Conservation (phyloP, 2,113 vertebrate genomes). For the Orcinus orca region DNA sequence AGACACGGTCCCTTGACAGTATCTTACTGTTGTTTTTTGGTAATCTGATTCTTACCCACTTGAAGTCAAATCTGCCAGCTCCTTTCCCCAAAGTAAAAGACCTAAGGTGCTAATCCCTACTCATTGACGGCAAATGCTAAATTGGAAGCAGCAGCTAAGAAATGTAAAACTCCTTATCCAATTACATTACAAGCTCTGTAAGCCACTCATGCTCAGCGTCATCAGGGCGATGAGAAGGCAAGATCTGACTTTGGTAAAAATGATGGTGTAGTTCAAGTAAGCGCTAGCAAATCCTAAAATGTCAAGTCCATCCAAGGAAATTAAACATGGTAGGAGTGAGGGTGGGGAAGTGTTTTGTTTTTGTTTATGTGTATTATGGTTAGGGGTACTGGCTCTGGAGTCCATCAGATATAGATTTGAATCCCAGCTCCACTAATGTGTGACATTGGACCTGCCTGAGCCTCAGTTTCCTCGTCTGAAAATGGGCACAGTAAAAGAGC, state of each 20-base stretch:
- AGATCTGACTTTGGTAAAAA: background rate
- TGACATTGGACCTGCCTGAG: background rate
- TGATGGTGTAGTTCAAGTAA: background rate
- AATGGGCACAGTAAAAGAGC: background rate
- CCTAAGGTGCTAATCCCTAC: slow-evolving; percentile 54
- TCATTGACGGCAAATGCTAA: slow-evolving; percentile 45
- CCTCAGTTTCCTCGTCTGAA: slow-evolving; percentile 28
- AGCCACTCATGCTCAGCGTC: background rate
- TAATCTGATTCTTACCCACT: slow-evolving; percentile 60
- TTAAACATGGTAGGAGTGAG: background rate
- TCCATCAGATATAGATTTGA: background rate
- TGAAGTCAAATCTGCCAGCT: slow-evolving; percentile 49
- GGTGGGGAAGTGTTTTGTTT: background rate
- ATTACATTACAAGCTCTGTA: background rate
- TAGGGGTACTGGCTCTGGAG: background rate
- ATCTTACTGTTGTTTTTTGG: slow-evolving; percentile 31
- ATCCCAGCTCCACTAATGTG: background rate
- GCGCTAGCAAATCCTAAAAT: slow-evolving; percentile 16
- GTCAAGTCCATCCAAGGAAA: background rate
- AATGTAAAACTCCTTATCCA: slow-evolving; percentile 60
- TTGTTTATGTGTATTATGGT: background rate
- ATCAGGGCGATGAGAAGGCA: background rate
- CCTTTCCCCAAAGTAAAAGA: slow-evolving; percentile 54
- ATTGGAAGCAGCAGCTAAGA: slow-evolving; percentile 54
- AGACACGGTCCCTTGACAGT: slow-evolving; percentile 43